Evolutionary conservation across 2,888 invertebrate genomes (phyloP), one percentile per base, ranked within the genome.

Genomic region (Lacanobia oleracea): DNA sequence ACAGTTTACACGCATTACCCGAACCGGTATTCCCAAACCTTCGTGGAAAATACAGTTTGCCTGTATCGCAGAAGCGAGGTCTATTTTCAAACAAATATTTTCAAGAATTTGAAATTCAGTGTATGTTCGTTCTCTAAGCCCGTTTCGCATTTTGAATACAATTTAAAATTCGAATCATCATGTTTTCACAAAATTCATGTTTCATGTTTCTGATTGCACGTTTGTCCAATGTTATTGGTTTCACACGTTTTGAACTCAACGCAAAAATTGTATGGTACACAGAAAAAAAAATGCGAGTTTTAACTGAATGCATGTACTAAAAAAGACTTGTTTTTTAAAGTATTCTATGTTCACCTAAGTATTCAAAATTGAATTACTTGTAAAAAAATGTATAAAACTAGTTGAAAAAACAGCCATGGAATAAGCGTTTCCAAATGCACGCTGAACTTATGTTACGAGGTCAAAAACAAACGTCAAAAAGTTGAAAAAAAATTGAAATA

Each of bases 121-220:
- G 43, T 59, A 50, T 27, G 54, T 57, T 60, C 23, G 43, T 61
- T 63, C 23, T 37, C 23, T 23, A 51, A 65, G 43, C 62, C 37
- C 68, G 57, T 50, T 78, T 59, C 50, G 54, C 18, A 59, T 74
- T 69, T 79, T 56, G 54, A 79, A 79, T 66, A 78, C 62, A 74
- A 69, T 69, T 74, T 78, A 16, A 14, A 59, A 66, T 79, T 66
- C 18, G 12, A 65, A 73, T 62, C 23, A 60, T 66, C 73, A 78
- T 57, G n/a, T 67, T 67, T 64, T 65, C 64, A 56, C 67, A 56
- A 72, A 67, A 79, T 67, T 67, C 48, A 53, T 53, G 51, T 76
- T 64, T 45, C 67, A 40, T 64, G 43, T 53, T 63, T 56, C 53
- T 78, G 79, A 69, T 78, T 79, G 74, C 79, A 54, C 10, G 66